A percentile compares a stretch with the other conserved stretches of the same genome.
Conservation (phyloP, 2,888 invertebrate species). For the Ormyrus rosae region DNA sequence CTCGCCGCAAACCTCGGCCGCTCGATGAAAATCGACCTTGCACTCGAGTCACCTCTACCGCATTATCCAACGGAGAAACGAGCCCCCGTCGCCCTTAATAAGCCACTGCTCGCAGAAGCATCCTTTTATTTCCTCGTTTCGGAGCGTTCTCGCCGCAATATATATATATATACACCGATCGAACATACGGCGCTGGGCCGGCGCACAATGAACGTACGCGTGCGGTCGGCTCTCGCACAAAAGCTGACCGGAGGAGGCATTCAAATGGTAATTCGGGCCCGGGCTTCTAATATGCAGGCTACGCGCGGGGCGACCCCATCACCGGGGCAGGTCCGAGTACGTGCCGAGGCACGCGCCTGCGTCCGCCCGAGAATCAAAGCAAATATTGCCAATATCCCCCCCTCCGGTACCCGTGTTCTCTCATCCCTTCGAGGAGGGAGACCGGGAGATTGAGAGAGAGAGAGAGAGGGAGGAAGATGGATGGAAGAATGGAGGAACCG, state of each 20-base stretch:
- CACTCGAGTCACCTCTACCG: too few relatives aligned
- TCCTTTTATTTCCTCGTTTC: conserved; percentile 46
- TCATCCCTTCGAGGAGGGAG: conserved; percentile 51
- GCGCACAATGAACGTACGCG: conserved; percentile 56
- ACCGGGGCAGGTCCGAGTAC: neutral
- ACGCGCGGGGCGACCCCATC: neutral
- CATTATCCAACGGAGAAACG: neutral
- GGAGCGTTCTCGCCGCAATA: neutral
- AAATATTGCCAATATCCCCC: conserved; percentile 75
- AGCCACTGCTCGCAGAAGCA: neutral
- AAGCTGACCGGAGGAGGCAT: conserved; percentile 69
- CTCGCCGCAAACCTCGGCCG: too few relatives aligned
- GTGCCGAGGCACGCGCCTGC: conserved; percentile 30
- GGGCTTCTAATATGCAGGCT: conserved; percentile 69
- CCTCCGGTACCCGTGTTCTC: conserved; percentile 2
- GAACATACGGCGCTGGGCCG: conserved; percentile 36
- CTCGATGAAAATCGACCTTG: too few relatives aligned
- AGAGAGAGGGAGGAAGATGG: neutral
- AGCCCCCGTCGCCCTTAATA: conserved; percentile 15
- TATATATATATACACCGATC: neutral
- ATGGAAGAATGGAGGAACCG: neutral
- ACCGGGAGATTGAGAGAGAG: conserved; percentile 37
- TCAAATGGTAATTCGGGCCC: conserved; percentile 73
- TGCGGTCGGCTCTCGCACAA: conserved; percentile 65
- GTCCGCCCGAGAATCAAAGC: conserved; percentile 72